Percentiles rank a stretch among this genome's conserved stretches.
Evolutionary conservation across 2,888 invertebrate genomes (phyloP).

Genomic region (Eueremaeus valkanovi): DNA sequence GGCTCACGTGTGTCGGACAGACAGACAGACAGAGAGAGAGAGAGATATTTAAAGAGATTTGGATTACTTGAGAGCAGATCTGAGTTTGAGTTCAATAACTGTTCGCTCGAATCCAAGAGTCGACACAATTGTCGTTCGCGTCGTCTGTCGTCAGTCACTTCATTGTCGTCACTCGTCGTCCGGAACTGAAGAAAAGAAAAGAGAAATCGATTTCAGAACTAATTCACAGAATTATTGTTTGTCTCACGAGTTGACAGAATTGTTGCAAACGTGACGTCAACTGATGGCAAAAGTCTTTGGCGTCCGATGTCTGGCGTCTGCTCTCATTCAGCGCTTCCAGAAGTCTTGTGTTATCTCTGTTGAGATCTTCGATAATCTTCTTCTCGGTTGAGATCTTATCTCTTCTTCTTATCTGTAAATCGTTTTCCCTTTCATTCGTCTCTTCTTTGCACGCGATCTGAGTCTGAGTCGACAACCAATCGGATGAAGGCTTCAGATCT

Average conservation of each 20-base stretch:
- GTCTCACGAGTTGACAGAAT: too few species aligned
- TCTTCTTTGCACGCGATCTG: too few species aligned
- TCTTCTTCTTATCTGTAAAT: too few species aligned
- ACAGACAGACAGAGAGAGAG: too few species aligned
- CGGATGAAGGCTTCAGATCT: too few species aligned
- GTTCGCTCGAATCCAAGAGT: constrained; percentile 19
- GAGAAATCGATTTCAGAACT: neutral
- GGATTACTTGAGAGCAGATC: constrained; percentile 19
- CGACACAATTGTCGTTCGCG: neutral
- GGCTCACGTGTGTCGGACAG: too few species aligned
- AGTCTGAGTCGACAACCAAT: too few species aligned
- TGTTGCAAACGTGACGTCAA: constrained; percentile 24
- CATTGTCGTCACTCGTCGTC: neutral
- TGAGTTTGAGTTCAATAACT: constrained; percentile 23
- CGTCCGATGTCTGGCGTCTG: neutral
- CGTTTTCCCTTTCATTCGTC: too few species aligned
- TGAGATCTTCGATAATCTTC: neutral
- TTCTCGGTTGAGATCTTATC: too few species aligned
- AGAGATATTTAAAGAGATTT: neutral
- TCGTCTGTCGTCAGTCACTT: neutral
- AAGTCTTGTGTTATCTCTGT: neutral
- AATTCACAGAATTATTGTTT: neutral
- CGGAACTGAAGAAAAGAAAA: neutral
- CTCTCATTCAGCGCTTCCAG: neutral
- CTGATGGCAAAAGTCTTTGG: neutral